Evolutionary conservation across 1,140 invertebrate species (phyloP), one percentile per base, ranked within the genome.

Genomic region (Bombus polaris): DNA sequence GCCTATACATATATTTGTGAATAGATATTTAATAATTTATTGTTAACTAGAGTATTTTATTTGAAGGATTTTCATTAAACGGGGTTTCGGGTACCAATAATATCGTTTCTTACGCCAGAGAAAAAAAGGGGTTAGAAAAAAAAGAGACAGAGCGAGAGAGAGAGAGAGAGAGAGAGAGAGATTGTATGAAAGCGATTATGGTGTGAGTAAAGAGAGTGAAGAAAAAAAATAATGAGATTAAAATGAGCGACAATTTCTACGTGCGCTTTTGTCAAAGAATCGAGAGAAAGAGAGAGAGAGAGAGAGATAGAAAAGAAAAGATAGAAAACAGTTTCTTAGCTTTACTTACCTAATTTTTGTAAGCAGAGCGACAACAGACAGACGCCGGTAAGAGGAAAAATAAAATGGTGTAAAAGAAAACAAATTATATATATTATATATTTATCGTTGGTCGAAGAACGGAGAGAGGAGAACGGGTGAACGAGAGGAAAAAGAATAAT

Each of bases 1-100:
- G 84, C 88, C 81, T 93, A 92, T 93, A 89, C 91, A 93, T 94
- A 94, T 92, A 91, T 91, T 93, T 95, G 94, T 95, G 94, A 95
- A 95, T 95, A 95, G 92, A 94, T 94, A 95, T 95, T 94, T 94
- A 94, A 94, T 95, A 94, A 94, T 95, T 95, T 95, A 94, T 95
- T 94, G 91, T 94, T 94, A 92, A 92, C 87, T 94, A 95, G 91
- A 92, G 83, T 92, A 93, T 91, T 91, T 94, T 94, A 89, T 94
- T 93, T 91, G 66, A 76, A 91, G 32, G 86, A 87, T 89, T 93
- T 78, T 88, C 73, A 88, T 91, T 87, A 92, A 91, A 92, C 82
- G 88, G 87, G 90, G 85, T 92, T 92, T 91, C 90, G 92, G 93
- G 92, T 93, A 92, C 80, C 81, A 89, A 87, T 93, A 91, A 92